Base-by-base conservation (phyloP, 2,797 vertebrate species). In the Neoniphon sammara region DNA sequence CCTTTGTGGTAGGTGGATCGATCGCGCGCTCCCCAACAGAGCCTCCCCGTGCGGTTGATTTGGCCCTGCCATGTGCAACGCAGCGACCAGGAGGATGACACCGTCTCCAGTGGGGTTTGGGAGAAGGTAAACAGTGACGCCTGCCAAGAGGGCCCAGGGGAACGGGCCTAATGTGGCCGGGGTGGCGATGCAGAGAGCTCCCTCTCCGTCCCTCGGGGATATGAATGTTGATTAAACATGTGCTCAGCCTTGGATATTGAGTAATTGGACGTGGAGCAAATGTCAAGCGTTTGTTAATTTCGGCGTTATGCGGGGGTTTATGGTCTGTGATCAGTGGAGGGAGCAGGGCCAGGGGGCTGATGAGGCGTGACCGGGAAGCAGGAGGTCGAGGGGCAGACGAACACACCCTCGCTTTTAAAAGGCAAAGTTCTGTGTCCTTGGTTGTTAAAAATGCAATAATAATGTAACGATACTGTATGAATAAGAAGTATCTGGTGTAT, bases 181-280 rank as follows among this genome's bases (percentile, higher is more conserved):
- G 86, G 74, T 80, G 84, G 84, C 78, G 78, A 82, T 84, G 88
- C 83, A 81, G 75, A 75, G 73, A 67, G 66, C 66, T 78, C 59
- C 54, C 65, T 61, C 65, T 67, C 23, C 0, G 6, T 90, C 91
- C 87, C 87, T 70, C 6, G 83, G 80, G 91, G 75, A 85, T 78
- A 87, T 90, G 82, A 88, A 91, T 90, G 84, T 91, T 91, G 87
- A 91, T 92, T 91, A 91, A 91, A 88, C 89, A 91, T 91, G 88
- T 91, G 87, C 85, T 90, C 88, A 89, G 82, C 86, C 84, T 88
- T 86, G 80, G 86, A 87, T 88, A 87, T 83, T 90, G 85, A 90
- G 85, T 87, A 88, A 89, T 87, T 88, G 87, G 87, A 86, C 66
- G 61, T 80, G 85, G 88, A 87, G 85, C 86, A 91, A 89, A 88